phyloP scores from a whole-genome alignment of 2,797 vertebrate genomes.

The Siniperca scherzeri region DNA sequence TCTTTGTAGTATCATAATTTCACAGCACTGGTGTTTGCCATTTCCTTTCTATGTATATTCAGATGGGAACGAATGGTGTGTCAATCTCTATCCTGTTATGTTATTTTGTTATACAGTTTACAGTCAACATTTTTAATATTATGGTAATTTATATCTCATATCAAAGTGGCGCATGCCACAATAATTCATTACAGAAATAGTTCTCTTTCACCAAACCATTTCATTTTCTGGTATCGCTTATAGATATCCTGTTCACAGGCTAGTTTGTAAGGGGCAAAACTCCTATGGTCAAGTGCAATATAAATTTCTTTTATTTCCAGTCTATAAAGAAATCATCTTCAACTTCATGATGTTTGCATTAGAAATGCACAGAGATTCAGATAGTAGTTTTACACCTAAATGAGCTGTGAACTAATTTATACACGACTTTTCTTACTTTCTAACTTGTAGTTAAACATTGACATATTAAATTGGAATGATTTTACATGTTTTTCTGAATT shows the following conservation, averaged over 20 bases:
- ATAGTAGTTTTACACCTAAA: slow-evolving; percentile 3
- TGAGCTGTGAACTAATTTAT: slow-evolving; percentile 34
- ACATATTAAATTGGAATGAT: not conserved
- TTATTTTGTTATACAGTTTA: slow-evolving; percentile 13
- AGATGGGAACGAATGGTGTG: slow-evolving; percentile 19
- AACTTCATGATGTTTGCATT: not conserved
- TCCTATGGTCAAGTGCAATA: slow-evolving; percentile 31
- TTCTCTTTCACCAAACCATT: not conserved
- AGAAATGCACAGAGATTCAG: slow-evolving; percentile 12
- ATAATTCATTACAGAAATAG: slow-evolving; percentile 34
- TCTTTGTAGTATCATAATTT: slow-evolving; percentile 28
- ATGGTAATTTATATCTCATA: slow-evolving; percentile 3
- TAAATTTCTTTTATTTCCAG: not conserved
- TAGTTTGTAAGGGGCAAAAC: not conserved
- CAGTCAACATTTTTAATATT: slow-evolving; percentile 23
- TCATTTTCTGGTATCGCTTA: not conserved
- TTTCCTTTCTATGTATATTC: slow-evolving; percentile 1
- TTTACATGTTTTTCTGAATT: slow-evolving; percentile 42
- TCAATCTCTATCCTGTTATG: not conserved
- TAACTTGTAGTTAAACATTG: not conserved
- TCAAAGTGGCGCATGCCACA: slow-evolving; percentile 7
- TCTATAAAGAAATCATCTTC: not conserved
- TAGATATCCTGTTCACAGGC: slow-evolving; percentile 3
- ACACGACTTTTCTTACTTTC: not conserved
- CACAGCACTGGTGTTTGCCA: slow-evolving; percentile 14